Evolutionary conservation across 2,888 invertebrate genomes (phyloP).

Genomic region (Dynastes grantii): DNA sequence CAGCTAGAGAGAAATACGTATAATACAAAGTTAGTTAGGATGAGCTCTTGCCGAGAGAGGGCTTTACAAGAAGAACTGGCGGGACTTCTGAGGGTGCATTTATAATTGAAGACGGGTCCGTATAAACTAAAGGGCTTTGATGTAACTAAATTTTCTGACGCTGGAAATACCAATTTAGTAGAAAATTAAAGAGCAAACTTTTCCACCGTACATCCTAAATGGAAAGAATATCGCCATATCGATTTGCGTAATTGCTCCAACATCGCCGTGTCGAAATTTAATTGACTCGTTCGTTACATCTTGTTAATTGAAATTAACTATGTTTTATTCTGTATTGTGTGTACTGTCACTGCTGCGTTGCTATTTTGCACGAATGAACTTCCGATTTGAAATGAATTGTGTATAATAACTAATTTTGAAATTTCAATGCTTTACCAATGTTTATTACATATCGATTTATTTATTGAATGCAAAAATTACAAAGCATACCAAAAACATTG

Average conservation of each 20-base stretch:
- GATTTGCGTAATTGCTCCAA: conserved; percentile 35
- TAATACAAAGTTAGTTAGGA: conserved; percentile 55
- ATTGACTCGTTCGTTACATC: conserved; percentile 26
- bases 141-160: conserved; percentile 54
- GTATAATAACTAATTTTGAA: too few relatives aligned
- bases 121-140: conserved; percentile 54
- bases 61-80: conserved; percentile 53
- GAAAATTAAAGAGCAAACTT: conserved; percentile 51
- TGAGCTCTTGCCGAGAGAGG: conserved; percentile 52
- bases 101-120: conserved; percentile 60
- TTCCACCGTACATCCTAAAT: conserved; percentile 33
- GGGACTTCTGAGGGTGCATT: conserved; percentile 59
- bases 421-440: too few relatives aligned
- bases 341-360: conserved; percentile 3
- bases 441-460: too few relatives aligned
- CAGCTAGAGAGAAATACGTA: conserved; percentile 46
- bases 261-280: conserved; percentile 33
- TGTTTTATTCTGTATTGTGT: not conserved
- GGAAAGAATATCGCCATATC: conserved; percentile 39
- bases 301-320: conserved; percentile 33
- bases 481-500: too few relatives aligned
- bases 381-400: too few relatives aligned
- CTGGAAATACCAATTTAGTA: conserved; percentile 55
- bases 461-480: too few relatives aligned
- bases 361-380: not conserved